Conservation (phyloP, 2,113 vertebrate genomes). For the Paradoxurus hermaphroditus region DNA sequence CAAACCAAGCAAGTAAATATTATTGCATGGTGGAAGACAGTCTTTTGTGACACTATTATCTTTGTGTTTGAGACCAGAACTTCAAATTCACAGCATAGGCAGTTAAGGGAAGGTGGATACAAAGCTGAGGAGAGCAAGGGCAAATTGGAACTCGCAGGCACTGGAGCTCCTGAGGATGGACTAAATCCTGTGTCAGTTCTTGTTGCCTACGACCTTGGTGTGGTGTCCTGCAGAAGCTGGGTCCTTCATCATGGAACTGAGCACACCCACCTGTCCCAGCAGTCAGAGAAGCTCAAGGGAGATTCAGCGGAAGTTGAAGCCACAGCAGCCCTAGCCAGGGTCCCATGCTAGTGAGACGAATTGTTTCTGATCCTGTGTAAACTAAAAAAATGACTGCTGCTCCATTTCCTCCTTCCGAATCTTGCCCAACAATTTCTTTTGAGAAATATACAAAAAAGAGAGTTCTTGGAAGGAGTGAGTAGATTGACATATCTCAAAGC, state of each 20-base stretch:
- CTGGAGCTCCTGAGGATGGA: not conserved
- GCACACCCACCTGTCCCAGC: not conserved
- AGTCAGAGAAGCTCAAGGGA: not conserved
- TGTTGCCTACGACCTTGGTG: not conserved
- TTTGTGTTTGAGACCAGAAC: not conserved
- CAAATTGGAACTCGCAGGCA: not conserved
- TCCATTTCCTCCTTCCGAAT: not conserved
- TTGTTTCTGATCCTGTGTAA: fast-evolving
- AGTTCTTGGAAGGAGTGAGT: not conserved
- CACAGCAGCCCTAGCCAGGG: not conserved
- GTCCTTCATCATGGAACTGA: not conserved
- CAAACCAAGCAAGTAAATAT: not conserved
- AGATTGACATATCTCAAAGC: not conserved
- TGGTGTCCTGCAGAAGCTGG: not conserved
- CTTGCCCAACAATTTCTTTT: not conserved
- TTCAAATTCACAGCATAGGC: not conserved
- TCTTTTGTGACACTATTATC: not conserved
- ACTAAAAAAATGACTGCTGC: not conserved
- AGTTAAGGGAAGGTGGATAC: not conserved
- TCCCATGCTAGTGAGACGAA: not conserved
- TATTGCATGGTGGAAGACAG: not conserved
- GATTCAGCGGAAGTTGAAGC: not conserved
- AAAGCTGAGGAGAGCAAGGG: not conserved
- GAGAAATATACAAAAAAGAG: not conserved
- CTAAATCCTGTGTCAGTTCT: not conserved